phyloP scores from a whole-genome alignment of 2,888 invertebrate genomes.

The Melangyna quadrimaculata region DNA sequence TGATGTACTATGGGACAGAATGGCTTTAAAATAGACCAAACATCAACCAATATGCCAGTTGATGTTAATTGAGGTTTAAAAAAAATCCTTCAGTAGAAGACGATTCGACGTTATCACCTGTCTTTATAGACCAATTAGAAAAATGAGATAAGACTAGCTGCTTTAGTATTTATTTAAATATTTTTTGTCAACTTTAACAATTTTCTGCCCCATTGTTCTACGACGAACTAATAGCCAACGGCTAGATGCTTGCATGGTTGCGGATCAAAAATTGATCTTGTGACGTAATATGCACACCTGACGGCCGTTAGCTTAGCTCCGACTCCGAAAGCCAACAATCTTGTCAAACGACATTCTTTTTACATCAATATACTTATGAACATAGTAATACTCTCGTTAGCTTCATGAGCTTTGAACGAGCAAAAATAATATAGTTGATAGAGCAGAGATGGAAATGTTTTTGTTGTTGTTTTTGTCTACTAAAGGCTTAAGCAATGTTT shows the following conservation, averaged over 20 bases:
- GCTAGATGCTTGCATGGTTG: constrained; percentile 27
- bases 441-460: constrained; percentile 19
- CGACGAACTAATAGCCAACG: constrained; percentile 17
- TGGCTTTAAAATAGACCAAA: background rate
- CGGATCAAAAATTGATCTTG: constrained; percentile 50
- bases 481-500: constrained; percentile 27
- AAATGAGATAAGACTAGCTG: too few species aligned
- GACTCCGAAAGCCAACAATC: constrained; percentile 61
- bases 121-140: too few species aligned
- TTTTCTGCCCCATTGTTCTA: background rate
- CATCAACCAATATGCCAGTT: background rate
- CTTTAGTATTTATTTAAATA: too few species aligned
- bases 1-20: background rate
- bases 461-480: background rate
- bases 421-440: too few species aligned
- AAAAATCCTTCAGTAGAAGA: too few species aligned
- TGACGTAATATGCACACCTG: constrained; percentile 71
- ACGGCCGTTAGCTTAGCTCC: constrained; percentile 55
- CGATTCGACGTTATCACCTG: too few species aligned
- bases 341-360: constrained; percentile 67
- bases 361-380: constrained; percentile 59
- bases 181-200: too few species aligned
- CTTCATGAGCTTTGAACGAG: constrained; percentile 25
- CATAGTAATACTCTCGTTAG: constrained; percentile 18
- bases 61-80: too few species aligned